A percentile compares a stretch with the other conserved stretches of the same genome.
Evolutionary conservation across 92 coral and sea anemone species (phyloP).

Genomic region (Zoanthus gigantus): DNA sequence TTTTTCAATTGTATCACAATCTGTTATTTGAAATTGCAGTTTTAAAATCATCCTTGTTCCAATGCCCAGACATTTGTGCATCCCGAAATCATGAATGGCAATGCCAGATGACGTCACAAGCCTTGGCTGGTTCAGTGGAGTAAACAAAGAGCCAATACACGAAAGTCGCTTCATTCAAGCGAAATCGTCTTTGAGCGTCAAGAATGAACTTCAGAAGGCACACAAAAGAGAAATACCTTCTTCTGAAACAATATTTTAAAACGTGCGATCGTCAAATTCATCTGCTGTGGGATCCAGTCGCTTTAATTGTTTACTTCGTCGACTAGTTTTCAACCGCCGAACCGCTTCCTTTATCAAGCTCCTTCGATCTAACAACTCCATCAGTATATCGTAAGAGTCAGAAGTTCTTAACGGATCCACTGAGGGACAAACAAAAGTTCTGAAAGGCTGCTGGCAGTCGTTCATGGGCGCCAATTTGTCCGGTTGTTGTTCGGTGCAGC

Average conservation of each 20-base stretch:
- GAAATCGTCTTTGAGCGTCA: constrained; percentile 23
- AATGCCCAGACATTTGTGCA: background rate
- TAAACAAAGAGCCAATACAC: constrained; percentile 39
- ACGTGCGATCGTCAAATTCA: constrained; percentile 40
- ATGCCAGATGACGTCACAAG: constrained; percentile 32
- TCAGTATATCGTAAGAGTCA: constrained; percentile 73
- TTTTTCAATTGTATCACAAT: background rate
- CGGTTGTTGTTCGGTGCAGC: constrained; percentile 32
- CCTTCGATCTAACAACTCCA: constrained; percentile 84
- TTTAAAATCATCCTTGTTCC: background rate
- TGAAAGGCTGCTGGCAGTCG: constrained; percentile 52
- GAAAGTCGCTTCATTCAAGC: background rate
- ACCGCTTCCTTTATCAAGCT: constrained; percentile 89
- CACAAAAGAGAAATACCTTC: background rate
- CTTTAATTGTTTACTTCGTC: constrained; percentile 82
- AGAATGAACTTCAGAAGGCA: background rate
- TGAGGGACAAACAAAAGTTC: constrained; percentile 82
- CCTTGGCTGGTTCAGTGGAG: constrained; percentile 22
- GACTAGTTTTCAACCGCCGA: constrained; percentile 68
- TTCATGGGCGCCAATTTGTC: constrained; percentile 20
- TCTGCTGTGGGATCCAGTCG: constrained; percentile 66
- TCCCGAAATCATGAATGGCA: constrained; percentile 26
- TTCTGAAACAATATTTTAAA: background rate
- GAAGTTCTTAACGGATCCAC: constrained; percentile 87
- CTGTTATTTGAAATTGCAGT: background rate